These are phyloP conservation scores for Micromesistius poutassou DNA, from an alignment of 2,797 vertebrate genomes.

Conservation along the genomic window DNA sequence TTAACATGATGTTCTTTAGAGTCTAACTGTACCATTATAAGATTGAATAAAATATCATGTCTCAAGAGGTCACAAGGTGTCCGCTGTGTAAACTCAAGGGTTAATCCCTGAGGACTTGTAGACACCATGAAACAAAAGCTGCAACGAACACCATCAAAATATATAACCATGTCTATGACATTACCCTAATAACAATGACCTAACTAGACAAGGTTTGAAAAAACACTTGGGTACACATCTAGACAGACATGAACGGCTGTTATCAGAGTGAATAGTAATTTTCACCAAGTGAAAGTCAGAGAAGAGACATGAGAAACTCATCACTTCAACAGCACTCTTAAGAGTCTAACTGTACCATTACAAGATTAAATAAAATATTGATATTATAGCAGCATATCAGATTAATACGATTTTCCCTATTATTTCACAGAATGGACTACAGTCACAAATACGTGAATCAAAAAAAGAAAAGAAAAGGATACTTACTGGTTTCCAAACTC, in stretches of 20 bases:
- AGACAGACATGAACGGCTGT: constrained; percentile 3
- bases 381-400: background rate
- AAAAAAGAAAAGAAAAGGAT: background rate
- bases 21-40: background rate
- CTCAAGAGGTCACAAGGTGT: too few species aligned
- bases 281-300: constrained; percentile 61
- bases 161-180: background rate
- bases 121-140: too few species aligned
- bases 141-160: background rate
- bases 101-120: too few species aligned
- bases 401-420: background rate
- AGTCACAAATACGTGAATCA: background rate
- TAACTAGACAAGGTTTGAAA: background rate
- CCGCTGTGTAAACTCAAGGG: too few species aligned
- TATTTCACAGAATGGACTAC: background rate
- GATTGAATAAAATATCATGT: background rate
- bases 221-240: background rate
- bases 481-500: constrained; percentile 99
- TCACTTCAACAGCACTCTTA: constrained; percentile 42
- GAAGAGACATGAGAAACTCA: constrained; percentile 69
- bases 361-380: background rate
- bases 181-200: background rate
- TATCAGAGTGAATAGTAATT: constrained; percentile 48
- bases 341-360: background rate
- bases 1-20: background rate